Percentiles rank a stretch among this genome's conserved stretches.
These are phyloP conservation scores for Myotis findleyi DNA, from an alignment of 2,797 vertebrate species.

Conservation along the genomic window DNA sequence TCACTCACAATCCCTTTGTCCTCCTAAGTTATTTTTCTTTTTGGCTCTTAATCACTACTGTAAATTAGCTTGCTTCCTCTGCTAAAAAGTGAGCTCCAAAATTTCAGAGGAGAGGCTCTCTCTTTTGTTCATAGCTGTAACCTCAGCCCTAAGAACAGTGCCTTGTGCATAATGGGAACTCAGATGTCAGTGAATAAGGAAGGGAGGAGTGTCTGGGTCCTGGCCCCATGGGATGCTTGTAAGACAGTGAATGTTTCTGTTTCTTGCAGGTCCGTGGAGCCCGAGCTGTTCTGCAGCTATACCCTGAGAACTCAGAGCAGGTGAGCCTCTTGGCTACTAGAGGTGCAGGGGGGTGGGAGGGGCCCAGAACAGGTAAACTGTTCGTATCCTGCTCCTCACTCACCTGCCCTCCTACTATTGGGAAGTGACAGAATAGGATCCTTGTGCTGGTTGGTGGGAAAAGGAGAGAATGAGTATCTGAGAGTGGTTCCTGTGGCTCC, in stretches of 20 bases:
- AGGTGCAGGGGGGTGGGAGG: background rate
- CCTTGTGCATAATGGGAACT: background rate
- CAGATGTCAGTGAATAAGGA: background rate
- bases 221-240: background rate
- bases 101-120: background rate
- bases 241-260: background rate
- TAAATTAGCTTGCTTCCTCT: background rate
- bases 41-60: background rate
- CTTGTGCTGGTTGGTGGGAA: background rate
- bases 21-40: background rate
- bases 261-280: slow-evolving; percentile 91
- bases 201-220: background rate
- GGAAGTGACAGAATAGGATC: background rate
- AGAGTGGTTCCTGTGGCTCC: background rate
- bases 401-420: background rate
- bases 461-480: background rate
- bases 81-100: accelerated
- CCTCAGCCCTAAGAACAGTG: background rate
- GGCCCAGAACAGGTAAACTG: background rate
- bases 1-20: background rate
- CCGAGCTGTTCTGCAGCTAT: slow-evolving; percentile 96
- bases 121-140: background rate
- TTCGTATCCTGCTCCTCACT: background rate
- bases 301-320: slow-evolving; percentile 97
- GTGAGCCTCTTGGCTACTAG: slow-evolving; percentile 80